Percentiles rank a stretch among this genome's conserved stretches.
Conservation (phyloP, 2,797 vertebrate species). For the Chanos chanos region DNA sequence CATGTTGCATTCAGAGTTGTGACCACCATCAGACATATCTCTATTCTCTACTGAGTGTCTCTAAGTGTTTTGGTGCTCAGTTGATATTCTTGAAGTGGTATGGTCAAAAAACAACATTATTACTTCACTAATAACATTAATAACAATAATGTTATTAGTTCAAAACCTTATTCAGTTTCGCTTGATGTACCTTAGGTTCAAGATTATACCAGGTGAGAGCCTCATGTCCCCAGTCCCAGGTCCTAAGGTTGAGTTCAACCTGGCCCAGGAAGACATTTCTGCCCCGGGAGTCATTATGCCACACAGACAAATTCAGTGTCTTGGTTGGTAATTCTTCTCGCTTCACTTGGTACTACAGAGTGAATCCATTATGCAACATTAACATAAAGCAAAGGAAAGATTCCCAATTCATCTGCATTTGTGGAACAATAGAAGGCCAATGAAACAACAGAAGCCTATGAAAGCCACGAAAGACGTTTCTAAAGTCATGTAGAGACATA, state of each 20-base stretch:
- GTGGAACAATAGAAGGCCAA: background rate
- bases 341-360: slow-evolving; percentile 51
- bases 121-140: no score
- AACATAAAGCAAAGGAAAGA: background rate
- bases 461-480: background rate
- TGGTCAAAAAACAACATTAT: no score
- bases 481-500: slow-evolving; percentile 16
- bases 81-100: no score
- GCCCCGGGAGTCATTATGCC: slow-evolving; percentile 57
- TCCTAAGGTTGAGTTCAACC: slow-evolving; percentile 47
- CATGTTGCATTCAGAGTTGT: no score
- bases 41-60: no score
- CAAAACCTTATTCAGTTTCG: no score
- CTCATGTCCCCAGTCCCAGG: slow-evolving; percentile 53
- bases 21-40: no score
- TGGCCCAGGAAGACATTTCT: slow-evolving; percentile 56
- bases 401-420: no score
- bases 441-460: no score
- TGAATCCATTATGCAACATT: background rate
- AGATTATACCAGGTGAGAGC: slow-evolving; percentile 52
- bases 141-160: no score
- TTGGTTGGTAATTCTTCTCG: slow-evolving; percentile 42
- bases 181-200: slow-evolving; percentile 42
- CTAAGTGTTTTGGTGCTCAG: no score
- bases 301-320: slow-evolving; percentile 54